Percentiles rank a stretch among this genome's conserved stretches.
phyloP scores from a whole-genome alignment of 2,888 invertebrate species.

The Adela reaumurella region DNA sequence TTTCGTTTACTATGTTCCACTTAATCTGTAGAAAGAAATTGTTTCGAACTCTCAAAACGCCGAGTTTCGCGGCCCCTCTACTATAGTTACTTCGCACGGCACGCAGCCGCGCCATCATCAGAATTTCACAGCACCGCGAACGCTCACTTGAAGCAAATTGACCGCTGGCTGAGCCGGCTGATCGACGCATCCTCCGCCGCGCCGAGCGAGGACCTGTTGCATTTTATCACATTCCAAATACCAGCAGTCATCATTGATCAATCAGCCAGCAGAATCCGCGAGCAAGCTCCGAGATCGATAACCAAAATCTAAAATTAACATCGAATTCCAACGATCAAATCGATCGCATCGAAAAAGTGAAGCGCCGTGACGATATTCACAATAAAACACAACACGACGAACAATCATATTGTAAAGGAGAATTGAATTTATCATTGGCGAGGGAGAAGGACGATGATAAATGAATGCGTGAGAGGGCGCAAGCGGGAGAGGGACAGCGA shows the following conservation, averaged over 20 bases:
- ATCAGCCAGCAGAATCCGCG: background rate
- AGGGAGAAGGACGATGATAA: slow-evolving; percentile 51
- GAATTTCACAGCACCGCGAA: no score
- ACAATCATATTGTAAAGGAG: slow-evolving; percentile 54
- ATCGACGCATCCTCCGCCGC: no score
- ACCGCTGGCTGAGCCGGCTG: no score
- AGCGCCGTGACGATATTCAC: slow-evolving; percentile 47
- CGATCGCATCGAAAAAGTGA: slow-evolving; percentile 48
- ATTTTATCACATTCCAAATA: background rate
- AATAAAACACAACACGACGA: slow-evolving; percentile 50
- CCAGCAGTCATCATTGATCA: background rate
- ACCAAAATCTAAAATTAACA: slow-evolving; percentile 48
- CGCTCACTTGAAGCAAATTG: no score
- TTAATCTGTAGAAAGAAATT: no score
- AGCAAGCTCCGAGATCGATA: slow-evolving; percentile 35
- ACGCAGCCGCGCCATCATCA: no score
- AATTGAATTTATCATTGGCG: slow-evolving; percentile 55
- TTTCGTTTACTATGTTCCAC: no score
- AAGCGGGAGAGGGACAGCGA: slow-evolving; percentile 34
- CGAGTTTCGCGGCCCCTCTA: no score
- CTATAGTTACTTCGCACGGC: no score
- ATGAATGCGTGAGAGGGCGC: slow-evolving; percentile 32
- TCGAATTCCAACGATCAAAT: slow-evolving; percentile 52
- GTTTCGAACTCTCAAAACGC: no score
- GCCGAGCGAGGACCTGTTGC: background rate